A percentile compares a stretch with the other conserved stretches of the same genome.
Evolutionary conservation across 2,113 vertebrate species (phyloP).

Genomic region (Cepphus grylle): DNA sequence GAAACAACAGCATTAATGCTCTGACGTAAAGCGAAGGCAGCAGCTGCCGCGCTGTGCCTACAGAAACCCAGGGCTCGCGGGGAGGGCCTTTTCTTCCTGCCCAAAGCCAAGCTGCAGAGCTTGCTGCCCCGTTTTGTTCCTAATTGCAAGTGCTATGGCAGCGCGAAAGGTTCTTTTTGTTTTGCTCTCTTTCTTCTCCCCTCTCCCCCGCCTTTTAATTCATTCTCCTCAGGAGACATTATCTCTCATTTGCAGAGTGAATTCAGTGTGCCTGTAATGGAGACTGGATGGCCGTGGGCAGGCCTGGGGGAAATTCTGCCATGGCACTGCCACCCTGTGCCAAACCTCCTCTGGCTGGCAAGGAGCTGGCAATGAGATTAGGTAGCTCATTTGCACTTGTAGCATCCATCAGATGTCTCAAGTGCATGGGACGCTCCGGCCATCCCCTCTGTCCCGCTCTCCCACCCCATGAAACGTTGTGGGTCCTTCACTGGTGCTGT

Average conservation of each 20-base stretch:
- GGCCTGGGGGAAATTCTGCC: background rate
- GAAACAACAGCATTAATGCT: background rate
- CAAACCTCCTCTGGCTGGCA: background rate
- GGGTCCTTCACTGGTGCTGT: accelerated
- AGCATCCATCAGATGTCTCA: background rate
- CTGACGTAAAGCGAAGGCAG: slow-evolving; percentile 18
- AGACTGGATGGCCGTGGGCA: background rate
- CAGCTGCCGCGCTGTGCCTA: background rate
- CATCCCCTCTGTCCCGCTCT: accelerated
- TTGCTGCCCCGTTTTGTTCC: background rate
- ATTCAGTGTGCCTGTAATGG: background rate
- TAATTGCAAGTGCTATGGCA: background rate
- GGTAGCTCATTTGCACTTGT: background rate
- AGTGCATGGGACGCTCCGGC: background rate
- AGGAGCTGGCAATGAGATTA: accelerated
- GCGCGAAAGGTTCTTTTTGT: background rate
- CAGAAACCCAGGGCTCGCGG: background rate
- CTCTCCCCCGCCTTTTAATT: background rate
- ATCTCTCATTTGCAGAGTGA: background rate
- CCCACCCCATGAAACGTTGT: accelerated
- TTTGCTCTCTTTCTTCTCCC: background rate
- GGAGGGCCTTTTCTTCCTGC: background rate
- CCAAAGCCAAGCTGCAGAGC: background rate
- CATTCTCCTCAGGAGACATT: background rate
- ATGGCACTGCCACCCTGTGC: background rate